Conservation (phyloP, 2,113 vertebrate genomes). For the Tachuris rubrigastra region DNA sequence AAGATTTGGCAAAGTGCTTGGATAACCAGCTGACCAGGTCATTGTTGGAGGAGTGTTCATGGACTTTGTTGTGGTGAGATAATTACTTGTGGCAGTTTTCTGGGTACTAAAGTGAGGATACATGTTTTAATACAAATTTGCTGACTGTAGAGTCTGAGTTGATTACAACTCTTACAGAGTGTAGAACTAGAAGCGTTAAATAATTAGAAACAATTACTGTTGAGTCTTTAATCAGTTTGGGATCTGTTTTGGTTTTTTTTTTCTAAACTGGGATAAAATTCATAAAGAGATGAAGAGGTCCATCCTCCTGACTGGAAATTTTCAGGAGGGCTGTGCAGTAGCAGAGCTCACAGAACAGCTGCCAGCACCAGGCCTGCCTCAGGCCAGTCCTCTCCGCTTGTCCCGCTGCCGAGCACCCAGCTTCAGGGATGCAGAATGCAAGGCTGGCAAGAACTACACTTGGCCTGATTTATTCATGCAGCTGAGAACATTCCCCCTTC, state of each 20-base stretch:
- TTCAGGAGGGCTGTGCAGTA: background rate
- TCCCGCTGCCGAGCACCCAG: background rate
- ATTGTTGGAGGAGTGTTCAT: background rate
- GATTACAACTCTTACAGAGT: background rate
- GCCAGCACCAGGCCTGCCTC: background rate
- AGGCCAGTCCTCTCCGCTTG: background rate
- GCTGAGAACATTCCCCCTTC: background rate
- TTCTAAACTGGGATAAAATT: background rate
- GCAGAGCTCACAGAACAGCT: background rate
- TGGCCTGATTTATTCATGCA: background rate
- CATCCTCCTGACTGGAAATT: background rate
- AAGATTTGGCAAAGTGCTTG: background rate
- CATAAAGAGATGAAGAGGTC: background rate
- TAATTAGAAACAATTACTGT: background rate
- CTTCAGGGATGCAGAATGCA: background rate
- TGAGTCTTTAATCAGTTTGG: background rate
- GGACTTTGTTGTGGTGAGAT: background rate
- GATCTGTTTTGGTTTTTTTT: background rate
- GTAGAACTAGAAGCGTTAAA: background rate
- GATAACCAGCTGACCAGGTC: background rate
- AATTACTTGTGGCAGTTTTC: background rate
- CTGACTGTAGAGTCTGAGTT: background rate
- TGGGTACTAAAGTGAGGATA: background rate
- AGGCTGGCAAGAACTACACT: background rate
- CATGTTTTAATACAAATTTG: background rate